Percentiles rank a stretch among this genome's conserved stretches.
Conservation (phyloP, 2,113 vertebrate species). For the Geococcyx californianus region DNA sequence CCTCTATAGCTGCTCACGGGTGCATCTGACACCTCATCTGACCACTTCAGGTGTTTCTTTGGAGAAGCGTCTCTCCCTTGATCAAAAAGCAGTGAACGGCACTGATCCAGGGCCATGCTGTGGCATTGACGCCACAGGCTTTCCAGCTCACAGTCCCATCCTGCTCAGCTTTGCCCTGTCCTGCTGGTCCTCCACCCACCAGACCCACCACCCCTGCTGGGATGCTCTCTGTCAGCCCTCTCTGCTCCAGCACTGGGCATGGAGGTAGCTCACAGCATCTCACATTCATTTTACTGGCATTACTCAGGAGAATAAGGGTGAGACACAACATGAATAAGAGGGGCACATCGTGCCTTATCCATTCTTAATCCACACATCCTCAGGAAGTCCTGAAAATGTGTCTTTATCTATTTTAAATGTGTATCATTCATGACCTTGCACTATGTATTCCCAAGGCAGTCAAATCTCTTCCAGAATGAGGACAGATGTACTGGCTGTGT, state of each 20-base stretch:
- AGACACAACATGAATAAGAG: not conserved
- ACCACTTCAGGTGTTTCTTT: not conserved
- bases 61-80: not conserved
- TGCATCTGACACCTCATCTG: not conserved
- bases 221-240: not conserved
- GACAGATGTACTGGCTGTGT: not conserved
- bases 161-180: not conserved
- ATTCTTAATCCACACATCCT: not conserved
- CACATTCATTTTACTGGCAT: not conserved
- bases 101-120: not conserved
- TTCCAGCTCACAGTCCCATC: not conserved
- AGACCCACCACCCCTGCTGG: not conserved
- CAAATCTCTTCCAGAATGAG: not conserved
- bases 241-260: rapidly evolving
- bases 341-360: not conserved
- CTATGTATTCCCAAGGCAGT: not conserved
- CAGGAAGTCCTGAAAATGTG: not conserved
- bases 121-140: not conserved
- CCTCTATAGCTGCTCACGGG: not conserved
- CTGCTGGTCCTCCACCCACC: not conserved
- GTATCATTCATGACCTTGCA: not conserved
- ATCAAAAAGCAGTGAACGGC: not conserved
- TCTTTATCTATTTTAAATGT: not conserved
- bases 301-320: not conserved
- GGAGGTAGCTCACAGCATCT: not conserved